Percentiles rank a stretch among this genome's conserved stretches.
phyloP scores from a whole-genome alignment of 1,140 invertebrate genomes.

The Frieseomelitta varia region DNA sequence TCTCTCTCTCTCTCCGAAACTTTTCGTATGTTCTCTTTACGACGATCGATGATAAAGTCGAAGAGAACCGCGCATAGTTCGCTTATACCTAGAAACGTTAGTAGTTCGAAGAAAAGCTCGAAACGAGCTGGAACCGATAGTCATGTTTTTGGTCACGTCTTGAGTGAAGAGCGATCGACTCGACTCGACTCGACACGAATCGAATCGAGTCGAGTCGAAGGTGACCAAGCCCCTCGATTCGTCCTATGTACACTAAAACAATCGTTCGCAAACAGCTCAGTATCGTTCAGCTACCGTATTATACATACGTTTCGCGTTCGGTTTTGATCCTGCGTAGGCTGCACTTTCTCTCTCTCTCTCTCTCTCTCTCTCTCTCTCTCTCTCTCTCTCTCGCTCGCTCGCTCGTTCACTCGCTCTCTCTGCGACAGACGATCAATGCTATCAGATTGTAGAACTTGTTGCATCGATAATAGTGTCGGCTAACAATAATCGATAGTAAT shows the following conservation, averaged over 20 bases:
- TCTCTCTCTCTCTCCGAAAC: not conserved
- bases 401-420: constrained; percentile 48
- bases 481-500: constrained; percentile 60
- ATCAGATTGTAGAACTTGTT: constrained; percentile 76
- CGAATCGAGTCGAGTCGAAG: not conserved
- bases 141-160: not conserved
- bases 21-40: too few species aligned
- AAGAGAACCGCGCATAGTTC: not conserved
- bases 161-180: not conserved
- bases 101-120: constrained; percentile 10
- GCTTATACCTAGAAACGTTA: constrained; percentile 25
- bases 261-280: not conserved
- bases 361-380: constrained; percentile 45
- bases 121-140: not conserved
- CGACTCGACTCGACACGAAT: too few species aligned
- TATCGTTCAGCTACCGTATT: not conserved
- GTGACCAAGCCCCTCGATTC: not conserved
- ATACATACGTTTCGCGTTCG: constrained; percentile 16
- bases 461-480: constrained; percentile 66
- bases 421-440: constrained; percentile 75
- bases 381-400: too few species aligned
- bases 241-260: constrained; percentile 33
- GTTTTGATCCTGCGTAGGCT: constrained; percentile 7
- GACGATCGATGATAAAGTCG: not conserved
- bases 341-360: constrained; percentile 17